Base-by-base conservation (phyloP, 1,140 invertebrate genomes). In the Macrobrachium nipponense region DNA sequence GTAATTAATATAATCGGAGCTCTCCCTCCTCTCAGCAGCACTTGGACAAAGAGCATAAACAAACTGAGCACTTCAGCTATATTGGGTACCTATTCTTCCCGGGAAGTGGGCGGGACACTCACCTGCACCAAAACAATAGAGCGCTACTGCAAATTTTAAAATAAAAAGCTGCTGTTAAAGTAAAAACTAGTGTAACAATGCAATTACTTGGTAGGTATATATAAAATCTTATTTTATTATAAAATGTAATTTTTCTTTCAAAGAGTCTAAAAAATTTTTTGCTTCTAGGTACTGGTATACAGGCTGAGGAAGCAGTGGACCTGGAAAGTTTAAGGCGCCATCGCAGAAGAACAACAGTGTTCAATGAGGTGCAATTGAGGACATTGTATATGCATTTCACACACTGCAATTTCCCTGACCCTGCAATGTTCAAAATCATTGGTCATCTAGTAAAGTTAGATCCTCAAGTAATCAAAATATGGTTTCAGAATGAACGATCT, bases 401-500 rank as follows among this genome's bases (percentile, higher is more conserved):
- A 0, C 77, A 89, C 73, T 89, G 88, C 80, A 89, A 89, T 80
- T 89, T 89, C 79, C 88, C 88, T 6, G 88, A 89, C 70, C 88
- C 88, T 68, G 85, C 86, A 82, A 89, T 89, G 88, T 89, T 89
- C 82, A 85, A 83, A 58, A 89, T 89, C 23, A 83, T 89, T 75
- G 86, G 86, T 20, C 78, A 84, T 23, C 80, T 89, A n/a, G 87
- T 84, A 17, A 80, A 87, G 11, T 68, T 89, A 18, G 86, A 87
- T 62, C 82, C 88, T 6, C 86, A 87, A 43, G 88, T 89, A 62
- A 89, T 89, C 68, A 89, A 89, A 72, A 89, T 89, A 4, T 89
- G 88, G 88, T 89, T 89, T 66, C 88, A 89, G 82, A 89, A 89
- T 87, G 88, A 89, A 72, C 23, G 88, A 44, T 89, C 88, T 2